Evolutionary conservation across 2,888 invertebrate genomes (phyloP).

Genomic region (Xestia xanthographa): DNA sequence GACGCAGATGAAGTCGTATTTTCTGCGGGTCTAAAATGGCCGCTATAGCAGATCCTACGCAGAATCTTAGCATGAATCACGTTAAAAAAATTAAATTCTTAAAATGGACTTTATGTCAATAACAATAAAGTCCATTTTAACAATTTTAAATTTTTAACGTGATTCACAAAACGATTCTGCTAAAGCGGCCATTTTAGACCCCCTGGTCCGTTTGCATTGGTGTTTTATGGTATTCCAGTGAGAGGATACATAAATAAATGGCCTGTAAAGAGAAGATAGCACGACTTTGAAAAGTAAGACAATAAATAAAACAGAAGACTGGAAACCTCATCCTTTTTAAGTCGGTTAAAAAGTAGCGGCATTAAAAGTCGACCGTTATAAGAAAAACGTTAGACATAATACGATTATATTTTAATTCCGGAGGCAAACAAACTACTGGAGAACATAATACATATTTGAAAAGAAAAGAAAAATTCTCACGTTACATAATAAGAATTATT

Average conservation of each 20-base stretch:
- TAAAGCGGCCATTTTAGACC: too few species aligned
- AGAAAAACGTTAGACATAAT: background rate
- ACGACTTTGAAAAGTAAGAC: background rate
- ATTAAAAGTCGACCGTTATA: background rate
- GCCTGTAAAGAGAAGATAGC: background rate
- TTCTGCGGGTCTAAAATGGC: too few species aligned
- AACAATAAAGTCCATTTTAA: too few species aligned
- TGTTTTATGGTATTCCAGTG: background rate
- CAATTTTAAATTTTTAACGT: too few species aligned
- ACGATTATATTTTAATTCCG: constrained; percentile 9
- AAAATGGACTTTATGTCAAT: too few species aligned
- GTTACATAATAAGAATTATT: constrained; percentile 40
- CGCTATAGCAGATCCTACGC: too few species aligned
- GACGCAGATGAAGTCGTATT: background rate
- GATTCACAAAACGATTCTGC: too few species aligned
- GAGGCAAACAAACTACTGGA: background rate
- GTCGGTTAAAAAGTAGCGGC: background rate
- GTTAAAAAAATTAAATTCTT: too few species aligned
- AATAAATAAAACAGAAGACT: background rate
- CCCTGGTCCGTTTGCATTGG: background rate
- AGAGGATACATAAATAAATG: background rate
- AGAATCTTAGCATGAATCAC: too few species aligned
- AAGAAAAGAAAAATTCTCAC: constrained; percentile 18
- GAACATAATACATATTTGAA: constrained; percentile 4
- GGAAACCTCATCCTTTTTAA: background rate